phyloP scores from a whole-genome alignment of 2,888 invertebrate species.

The Nomada hirtipes region DNA sequence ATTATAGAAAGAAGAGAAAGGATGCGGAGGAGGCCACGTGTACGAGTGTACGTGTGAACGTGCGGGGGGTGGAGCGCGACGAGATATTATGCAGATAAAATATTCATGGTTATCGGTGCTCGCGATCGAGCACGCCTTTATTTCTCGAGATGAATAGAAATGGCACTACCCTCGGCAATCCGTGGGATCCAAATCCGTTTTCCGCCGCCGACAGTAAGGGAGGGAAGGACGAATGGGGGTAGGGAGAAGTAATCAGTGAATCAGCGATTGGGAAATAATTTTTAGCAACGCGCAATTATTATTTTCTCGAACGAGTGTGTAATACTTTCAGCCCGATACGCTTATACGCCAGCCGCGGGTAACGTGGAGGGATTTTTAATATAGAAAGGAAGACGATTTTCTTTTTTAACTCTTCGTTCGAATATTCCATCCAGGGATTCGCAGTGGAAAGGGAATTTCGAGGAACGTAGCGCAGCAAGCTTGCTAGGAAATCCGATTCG shows the following conservation, averaged over 20 bases:
- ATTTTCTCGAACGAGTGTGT: not conserved
- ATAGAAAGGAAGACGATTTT: not conserved
- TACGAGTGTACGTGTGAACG: constrained; percentile 44
- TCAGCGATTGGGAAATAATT: not conserved
- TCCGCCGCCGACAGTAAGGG: constrained; percentile 47
- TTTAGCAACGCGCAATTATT: not conserved
- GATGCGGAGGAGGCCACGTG: constrained; percentile 28
- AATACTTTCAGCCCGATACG: not conserved
- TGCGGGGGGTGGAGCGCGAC: constrained; percentile 22
- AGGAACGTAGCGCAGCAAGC: not conserved
- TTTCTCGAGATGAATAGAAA: constrained; percentile 81
- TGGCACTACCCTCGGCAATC: constrained; percentile 61
- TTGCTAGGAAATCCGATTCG: constrained; percentile 8
- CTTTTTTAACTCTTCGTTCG: no score
- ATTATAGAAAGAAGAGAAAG: constrained; percentile 14
- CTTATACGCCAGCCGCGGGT: not conserved
- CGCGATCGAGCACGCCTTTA: constrained; percentile 79
- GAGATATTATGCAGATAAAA: constrained; percentile 78
- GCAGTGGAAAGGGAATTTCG: not conserved
- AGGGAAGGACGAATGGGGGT: not conserved
- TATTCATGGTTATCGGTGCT: constrained; percentile 81
- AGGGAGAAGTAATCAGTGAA: not conserved
- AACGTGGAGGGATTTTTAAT: not conserved
- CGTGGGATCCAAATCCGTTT: constrained; percentile 67
- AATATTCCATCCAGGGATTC: not conserved